Evolutionary conservation across 1,140 invertebrate species (phyloP).

Genomic region (Dermatophagoides farinae): DNA sequence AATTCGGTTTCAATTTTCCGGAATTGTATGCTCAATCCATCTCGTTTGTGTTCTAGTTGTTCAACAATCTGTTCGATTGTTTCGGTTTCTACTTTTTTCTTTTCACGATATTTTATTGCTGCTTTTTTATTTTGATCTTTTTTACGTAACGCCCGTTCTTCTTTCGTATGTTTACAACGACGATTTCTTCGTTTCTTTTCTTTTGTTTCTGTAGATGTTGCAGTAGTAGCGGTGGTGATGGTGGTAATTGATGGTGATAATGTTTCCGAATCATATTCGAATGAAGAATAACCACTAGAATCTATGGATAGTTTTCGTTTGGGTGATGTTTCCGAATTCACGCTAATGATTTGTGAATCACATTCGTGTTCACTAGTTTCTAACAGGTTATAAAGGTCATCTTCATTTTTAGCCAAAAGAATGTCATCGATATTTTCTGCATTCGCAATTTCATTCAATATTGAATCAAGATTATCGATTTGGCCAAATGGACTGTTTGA

Average conservation of each 20-base stretch:
- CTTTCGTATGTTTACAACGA: not conserved
- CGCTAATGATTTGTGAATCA: not conserved
- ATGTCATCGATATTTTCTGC: not conserved
- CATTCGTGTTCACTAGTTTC: not conserved
- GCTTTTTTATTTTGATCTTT: constrained; percentile 1
- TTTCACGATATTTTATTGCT: not conserved
- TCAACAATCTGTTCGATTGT: not conserved
- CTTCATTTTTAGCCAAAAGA: not conserved
- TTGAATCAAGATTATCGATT: not conserved
- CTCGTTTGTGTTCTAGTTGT: not conserved
- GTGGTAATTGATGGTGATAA: not conserved
- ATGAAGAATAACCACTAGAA: not conserved
- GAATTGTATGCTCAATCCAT: not conserved
- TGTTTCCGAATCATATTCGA: not conserved
- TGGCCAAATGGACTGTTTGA: not conserved
- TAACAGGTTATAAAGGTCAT: too few species aligned
- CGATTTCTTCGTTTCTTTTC: not conserved
- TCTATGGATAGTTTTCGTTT: not conserved
- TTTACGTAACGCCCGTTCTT: not conserved
- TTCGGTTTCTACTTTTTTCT: not conserved
- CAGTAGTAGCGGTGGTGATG: not conserved
- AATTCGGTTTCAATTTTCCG: not conserved
- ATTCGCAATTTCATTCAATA: not conserved
- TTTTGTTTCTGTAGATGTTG: not conserved
- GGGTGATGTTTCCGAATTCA: not conserved